Evolutionary conservation across 1,140 invertebrate genomes (phyloP), one percentile per base, ranked within the genome.

Genomic region (Trichoplusia ni): DNA sequence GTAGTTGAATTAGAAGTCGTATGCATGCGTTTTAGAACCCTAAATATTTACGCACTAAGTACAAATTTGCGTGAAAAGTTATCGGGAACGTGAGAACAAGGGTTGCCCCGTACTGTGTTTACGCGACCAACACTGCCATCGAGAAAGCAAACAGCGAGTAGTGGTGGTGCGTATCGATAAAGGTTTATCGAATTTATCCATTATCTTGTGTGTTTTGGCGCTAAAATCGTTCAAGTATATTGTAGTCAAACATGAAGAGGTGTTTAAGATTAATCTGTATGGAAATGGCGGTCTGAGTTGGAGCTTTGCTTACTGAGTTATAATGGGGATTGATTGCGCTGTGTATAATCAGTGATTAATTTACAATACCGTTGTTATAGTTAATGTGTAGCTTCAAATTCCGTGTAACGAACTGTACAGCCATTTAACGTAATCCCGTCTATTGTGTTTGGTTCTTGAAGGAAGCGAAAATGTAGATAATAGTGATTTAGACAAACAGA

Each of bases 111-210:
- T 7, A 42, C 27, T 42, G 21, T 42, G 25, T 63, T 63, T 53
- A 53, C 60, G 49, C 6, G 38, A 37, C 23, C 60, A 53, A 63
- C 60, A 27, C 47, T 40, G 49, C 44, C 47, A 53, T 54, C 47
- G 60, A 63, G 60, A 53, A 37, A 40, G 47, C 49, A 63, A 63
- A 63, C 60, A 63, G 21, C 44, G 38, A 38, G 60, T 40, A 29
- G 49, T 44, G 60, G 14, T 13, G 18, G 25, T 51, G 29, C 47
- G 25, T 54, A 23, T 63, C 60, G 37, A 53, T 63, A 44, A 42
- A 54, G 46, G 47, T 27, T 53, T 63, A 53, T 53, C 60, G 37
- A 63, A 51, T 51, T 33, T 51, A 51, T 51, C 47, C 47, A 35
- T 51, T 51, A 51, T 33, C 16, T 51, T 35, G 47, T 51, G 29